Conservation (phyloP, 2,797 vertebrate genomes). For the Mus minutoides region DNA sequence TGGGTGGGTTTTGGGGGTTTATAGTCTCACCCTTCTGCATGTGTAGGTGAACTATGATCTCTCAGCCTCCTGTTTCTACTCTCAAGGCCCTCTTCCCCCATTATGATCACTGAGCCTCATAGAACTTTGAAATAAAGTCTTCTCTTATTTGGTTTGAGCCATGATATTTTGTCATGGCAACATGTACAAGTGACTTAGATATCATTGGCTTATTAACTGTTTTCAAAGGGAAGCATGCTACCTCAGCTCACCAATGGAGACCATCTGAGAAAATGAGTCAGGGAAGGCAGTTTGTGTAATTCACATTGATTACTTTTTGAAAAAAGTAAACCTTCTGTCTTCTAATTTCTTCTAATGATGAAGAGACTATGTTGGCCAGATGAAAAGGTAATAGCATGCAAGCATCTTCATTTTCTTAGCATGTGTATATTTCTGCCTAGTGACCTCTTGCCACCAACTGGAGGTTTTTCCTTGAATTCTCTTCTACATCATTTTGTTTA, state of each 20-base stretch:
- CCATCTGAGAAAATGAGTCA: background rate
- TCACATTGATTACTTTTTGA: background rate
- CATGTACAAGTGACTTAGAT: background rate
- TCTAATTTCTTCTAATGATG: background rate
- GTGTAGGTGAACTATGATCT: background rate
- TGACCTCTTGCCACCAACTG: background rate
- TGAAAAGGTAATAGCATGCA: rapidly evolving
- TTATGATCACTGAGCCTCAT: background rate
- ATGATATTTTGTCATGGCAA: too few species aligned
- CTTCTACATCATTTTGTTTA: background rate
- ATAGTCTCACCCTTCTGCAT: background rate
- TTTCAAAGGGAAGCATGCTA: background rate
- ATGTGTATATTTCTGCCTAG: background rate
- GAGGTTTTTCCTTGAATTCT: background rate
- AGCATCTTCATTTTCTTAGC: background rate
- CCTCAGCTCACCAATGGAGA: background rate
- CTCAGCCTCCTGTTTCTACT: background rate
- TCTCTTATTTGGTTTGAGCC: background rate
- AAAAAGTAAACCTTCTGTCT: background rate
- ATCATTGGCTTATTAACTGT: background rate
- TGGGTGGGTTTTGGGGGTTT: background rate
- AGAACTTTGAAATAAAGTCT: background rate
- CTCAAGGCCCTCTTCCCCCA: background rate
- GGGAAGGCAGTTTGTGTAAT: background rate
- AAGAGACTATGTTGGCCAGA: background rate